phyloP scores from a whole-genome alignment of 1,140 invertebrate species.

The Pogonomyrmex californicus region DNA sequence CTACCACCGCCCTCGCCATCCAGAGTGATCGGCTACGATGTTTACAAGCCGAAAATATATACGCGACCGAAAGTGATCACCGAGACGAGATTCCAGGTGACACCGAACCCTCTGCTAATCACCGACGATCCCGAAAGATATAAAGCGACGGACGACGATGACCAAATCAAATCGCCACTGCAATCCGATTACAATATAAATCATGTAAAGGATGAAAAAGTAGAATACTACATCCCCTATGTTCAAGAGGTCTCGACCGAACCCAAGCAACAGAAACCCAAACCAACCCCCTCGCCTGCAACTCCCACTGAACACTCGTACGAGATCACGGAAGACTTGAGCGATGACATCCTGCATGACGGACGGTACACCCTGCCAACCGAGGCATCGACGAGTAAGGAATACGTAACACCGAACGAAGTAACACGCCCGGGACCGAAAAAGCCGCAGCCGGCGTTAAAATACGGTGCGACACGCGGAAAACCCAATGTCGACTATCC shows the following conservation, averaged over 20 bases:
- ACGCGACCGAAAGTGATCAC: conserved; percentile 81
- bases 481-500: conserved; percentile 94
- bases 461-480: conserved; percentile 91
- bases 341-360: conserved; percentile 75
- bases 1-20: not conserved
- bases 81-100: conserved; percentile 80
- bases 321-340: conserved; percentile 75
- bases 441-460: conserved; percentile 76
- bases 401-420: conserved; percentile 63
- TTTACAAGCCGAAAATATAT: conserved; percentile 68
- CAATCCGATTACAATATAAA: conserved; percentile 48
- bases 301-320: conserved; percentile 74
- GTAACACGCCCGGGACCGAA: conserved; percentile 55
- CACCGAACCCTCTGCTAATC: conserved; percentile 72
- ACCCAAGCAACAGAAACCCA: conserved; percentile 59
- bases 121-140: conserved; percentile 71
- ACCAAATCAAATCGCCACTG: not conserved
- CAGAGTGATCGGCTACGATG: conserved; percentile 69
- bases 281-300: conserved; percentile 58
- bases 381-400: conserved; percentile 62
- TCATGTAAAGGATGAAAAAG: conserved; percentile 71
- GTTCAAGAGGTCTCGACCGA: conserved; percentile 78
- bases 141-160: conserved; percentile 35
- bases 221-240: conserved; percentile 81
- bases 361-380: conserved; percentile 74